Evolutionary conservation across 2,888 invertebrate genomes (phyloP).

Genomic region (Deilephila porcellus): DNA sequence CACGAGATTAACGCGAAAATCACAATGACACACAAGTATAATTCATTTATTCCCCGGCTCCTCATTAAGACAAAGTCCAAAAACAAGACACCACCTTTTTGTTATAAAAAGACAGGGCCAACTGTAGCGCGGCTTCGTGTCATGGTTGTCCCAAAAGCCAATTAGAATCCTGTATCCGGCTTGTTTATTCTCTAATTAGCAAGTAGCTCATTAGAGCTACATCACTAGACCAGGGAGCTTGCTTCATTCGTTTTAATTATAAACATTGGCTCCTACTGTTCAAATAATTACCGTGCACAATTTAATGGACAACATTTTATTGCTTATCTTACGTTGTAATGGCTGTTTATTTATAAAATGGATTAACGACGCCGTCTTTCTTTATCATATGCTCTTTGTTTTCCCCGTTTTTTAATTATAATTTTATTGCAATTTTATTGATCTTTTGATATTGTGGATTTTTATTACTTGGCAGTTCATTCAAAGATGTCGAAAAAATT

Average conservation of each 20-base stretch:
- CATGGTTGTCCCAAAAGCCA: constrained; percentile 78
- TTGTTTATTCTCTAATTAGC: constrained; percentile 83
- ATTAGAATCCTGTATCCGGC: constrained; percentile 80
- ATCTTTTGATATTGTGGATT: neutral
- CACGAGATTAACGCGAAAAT: constrained; percentile 12
- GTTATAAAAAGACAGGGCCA: constrained; percentile 44
- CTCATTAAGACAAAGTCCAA: constrained; percentile 24
- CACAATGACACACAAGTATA: constrained; percentile 22
- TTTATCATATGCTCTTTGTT: constrained; percentile 42
- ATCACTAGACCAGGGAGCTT: constrained; percentile 73
- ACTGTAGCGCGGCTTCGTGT: constrained; percentile 41
- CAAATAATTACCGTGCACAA: constrained; percentile 76
- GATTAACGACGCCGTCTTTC: constrained; percentile 51
- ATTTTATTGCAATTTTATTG: neutral
- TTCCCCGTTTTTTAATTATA: constrained; percentile 32
- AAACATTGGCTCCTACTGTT: constrained; percentile 73
- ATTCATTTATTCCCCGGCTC: constrained; percentile 23
- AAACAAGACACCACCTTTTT: constrained; percentile 42
- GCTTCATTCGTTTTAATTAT: constrained; percentile 83
- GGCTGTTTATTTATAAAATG: constrained; percentile 56
- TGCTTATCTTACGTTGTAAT: constrained; percentile 66
- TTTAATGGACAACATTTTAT: constrained; percentile 73
- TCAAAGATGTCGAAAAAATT: neutral
- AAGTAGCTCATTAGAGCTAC: constrained; percentile 80
- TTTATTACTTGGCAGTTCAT: constrained; percentile 11